Base-by-base conservation (phyloP, 2,888 invertebrate genomes). In the Tiphia femorata region DNA sequence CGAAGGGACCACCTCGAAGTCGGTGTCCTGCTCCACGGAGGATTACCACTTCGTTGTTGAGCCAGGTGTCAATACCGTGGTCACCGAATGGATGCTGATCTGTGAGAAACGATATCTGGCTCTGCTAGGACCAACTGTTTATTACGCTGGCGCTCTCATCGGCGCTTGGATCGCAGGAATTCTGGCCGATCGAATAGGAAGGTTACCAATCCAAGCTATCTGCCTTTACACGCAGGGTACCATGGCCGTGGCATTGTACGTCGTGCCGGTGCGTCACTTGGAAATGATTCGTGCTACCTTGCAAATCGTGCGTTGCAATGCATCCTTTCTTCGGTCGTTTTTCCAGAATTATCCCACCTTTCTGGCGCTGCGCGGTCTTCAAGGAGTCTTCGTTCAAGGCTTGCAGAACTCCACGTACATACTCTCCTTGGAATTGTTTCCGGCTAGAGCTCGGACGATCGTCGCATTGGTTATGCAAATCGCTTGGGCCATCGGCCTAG, bases 321-420 rank as follows among this genome's bases (percentile, higher is more conserved):
- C 27, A 42, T 23, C n/a, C n/a, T n/a, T n/a, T n/a, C n/a, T n/a
- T n/a, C n/a, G n/a, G n/a, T n/a, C n/a, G n/a, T n/a, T n/a, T 16
- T 64, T 73, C 3, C 58, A 78, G 70, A 78, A 76, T 48, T 80
- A 84, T 49, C 65, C 79, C 7, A 61, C 79, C 10, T 85, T 85
- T 59, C 70, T 83, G 33, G 72, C 76, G 1, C 74, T 85, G 16
- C 81, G 85, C 1, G 76, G 80, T 30, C 59, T 84, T 5, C 85
- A 85, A 63, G 85, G 85, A 30, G 77, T 85, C 37, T 85, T 85
- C 49, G 78, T 84, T 6, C 85, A 85, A 64, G 84, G 87, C n/a
- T 66, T 87, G 38, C 86, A 87, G 61, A 85, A 83, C 30, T 83
- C 85, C 5, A 84, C 85, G 0, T 86, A 85, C 61, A 83, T 85